A percentile compares a stretch with the other conserved stretches of the same genome.
Evolutionary conservation across 2,797 vertebrate species (phyloP).

Genomic region (Coreius guichenoti): DNA sequence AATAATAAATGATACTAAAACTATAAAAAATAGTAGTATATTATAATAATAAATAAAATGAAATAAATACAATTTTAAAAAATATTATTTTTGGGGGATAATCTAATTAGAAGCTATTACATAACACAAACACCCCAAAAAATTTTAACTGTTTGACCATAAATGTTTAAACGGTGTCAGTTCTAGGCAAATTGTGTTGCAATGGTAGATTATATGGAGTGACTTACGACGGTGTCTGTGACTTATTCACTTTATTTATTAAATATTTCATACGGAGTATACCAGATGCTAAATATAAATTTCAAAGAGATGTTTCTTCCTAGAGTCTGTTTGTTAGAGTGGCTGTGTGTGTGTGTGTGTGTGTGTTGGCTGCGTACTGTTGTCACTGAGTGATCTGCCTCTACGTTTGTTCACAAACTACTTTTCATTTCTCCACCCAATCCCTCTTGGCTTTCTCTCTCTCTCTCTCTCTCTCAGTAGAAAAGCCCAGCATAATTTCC

Average conservation of each 20-base stretch:
- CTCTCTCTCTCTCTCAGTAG: slow-evolving; percentile 61
- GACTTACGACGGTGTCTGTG: slow-evolving; percentile 78
- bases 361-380: slow-evolving; percentile 58
- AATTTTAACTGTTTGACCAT: slow-evolving; percentile 78
- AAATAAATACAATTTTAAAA: too few relatives aligned
- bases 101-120: not conserved
- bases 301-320: slow-evolving; percentile 73
- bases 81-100: too few relatives aligned
- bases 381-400: slow-evolving; percentile 70
- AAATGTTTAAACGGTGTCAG: slow-evolving; percentile 81
- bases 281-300: slow-evolving; percentile 85
- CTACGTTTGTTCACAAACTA: slow-evolving; percentile 76
- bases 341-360: slow-evolving; percentile 35
- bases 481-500: slow-evolving; percentile 63
- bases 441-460: slow-evolving; percentile 44
- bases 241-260: slow-evolving; percentile 85
- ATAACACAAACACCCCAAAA: slow-evolving; percentile 66
- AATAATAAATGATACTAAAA: not conserved
- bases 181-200: slow-evolving; percentile 84
- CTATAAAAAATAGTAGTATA: not conserved
- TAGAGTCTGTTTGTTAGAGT: slow-evolving; percentile 45
- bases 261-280: slow-evolving; percentile 76
- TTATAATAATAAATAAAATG: too few relatives aligned
- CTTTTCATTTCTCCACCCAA: slow-evolving; percentile 70
- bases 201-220: slow-evolving; percentile 81